Evolutionary conservation across 2,888 invertebrate genomes (phyloP).

Genomic region (Eristalis intricaria): DNA sequence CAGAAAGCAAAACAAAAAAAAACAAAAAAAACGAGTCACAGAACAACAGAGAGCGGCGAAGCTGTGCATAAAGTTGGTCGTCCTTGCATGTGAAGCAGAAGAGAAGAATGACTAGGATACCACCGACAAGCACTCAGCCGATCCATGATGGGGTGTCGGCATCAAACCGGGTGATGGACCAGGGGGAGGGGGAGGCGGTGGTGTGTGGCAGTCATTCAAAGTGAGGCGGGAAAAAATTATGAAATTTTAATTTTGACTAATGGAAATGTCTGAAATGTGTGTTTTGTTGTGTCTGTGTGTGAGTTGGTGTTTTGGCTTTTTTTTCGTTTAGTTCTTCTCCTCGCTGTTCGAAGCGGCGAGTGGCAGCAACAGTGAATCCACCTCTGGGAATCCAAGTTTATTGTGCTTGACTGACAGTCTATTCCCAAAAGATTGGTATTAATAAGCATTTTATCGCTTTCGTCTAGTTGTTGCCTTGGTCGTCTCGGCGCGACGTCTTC

Average conservation of each 20-base stretch:
- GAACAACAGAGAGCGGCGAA: neutral
- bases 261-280: slow-evolving; percentile 57
- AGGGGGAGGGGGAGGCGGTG: neutral
- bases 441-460: slow-evolving; percentile 53
- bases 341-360: neutral
- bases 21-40: neutral
- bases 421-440: slow-evolving; percentile 51
- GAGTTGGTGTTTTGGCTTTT: neutral
- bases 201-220: slow-evolving; percentile 48
- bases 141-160: slow-evolving; percentile 24
- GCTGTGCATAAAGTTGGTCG: slow-evolving; percentile 40
- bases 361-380: slow-evolving; percentile 6
- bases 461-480: slow-evolving; percentile 41
- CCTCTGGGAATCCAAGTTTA: slow-evolving; percentile 28
- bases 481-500: neutral
- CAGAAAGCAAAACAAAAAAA: slow-evolving; percentile 33
- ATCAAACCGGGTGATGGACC: neutral
- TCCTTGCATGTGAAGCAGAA: slow-evolving; percentile 33
- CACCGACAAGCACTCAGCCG: slow-evolving; percentile 1
- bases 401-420: slow-evolving; percentile 44
- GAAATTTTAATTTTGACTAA: slow-evolving; percentile 71
- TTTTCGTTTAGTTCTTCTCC: neutral
- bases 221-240: slow-evolving; percentile 62
- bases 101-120: slow-evolving; percentile 44
- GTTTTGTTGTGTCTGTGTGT: neutral